Conservation (phyloP, 2,888 invertebrate genomes). For the Epinotia bilunana region DNA sequence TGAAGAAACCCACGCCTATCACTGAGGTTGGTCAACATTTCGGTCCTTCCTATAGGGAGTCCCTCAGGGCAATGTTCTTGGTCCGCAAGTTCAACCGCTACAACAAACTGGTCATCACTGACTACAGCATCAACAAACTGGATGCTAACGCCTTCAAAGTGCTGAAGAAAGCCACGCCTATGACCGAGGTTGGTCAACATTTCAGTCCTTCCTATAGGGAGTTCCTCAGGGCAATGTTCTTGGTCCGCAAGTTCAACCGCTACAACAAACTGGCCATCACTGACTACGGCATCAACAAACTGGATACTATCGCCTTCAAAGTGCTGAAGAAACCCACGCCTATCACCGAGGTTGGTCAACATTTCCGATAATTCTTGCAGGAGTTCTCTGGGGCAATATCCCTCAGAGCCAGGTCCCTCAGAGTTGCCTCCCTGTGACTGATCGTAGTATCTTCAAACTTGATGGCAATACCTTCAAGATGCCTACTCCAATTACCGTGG, state of each 20-base stretch:
- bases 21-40: constrained; percentile 84
- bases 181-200: constrained; percentile 86
- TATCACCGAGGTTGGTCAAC: constrained; percentile 86
- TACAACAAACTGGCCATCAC: constrained; percentile 82
- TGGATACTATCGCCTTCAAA: constrained; percentile 94
- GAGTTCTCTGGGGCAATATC: too few species aligned
- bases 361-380: not conserved
- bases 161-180: constrained; percentile 84
- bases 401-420: not conserved
- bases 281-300: constrained; percentile 92
- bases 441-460: constrained; percentile 93
- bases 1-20: constrained; percentile 93
- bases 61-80: not conserved
- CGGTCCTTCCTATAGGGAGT: not conserved
- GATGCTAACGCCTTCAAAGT: constrained; percentile 94
- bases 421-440: constrained; percentile 87
- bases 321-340: constrained; percentile 86
- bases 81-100: constrained; percentile 87
- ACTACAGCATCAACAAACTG: constrained; percentile 93
- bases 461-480: constrained; percentile 94
- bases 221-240: not conserved
- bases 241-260: not conserved
- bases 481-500: constrained; percentile 91
- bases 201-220: too few species aligned
- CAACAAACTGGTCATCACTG: constrained; percentile 94